Base-by-base conservation (phyloP, 2,888 invertebrate species). In the Cryptophagus acutangulus region DNA sequence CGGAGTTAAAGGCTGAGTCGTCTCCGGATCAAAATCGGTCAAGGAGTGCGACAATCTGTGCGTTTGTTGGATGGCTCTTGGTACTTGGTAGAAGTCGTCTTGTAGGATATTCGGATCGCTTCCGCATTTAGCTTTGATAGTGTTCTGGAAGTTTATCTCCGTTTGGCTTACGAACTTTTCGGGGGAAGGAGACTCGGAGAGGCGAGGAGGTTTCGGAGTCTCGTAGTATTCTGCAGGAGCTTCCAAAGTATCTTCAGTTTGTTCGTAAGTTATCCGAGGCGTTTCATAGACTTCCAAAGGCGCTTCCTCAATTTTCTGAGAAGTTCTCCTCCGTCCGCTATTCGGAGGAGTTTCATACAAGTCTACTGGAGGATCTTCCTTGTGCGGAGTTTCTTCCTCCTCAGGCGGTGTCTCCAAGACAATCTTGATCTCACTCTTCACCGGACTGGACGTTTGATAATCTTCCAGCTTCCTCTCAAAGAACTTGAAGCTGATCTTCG, bases 401-500 rank as follows among this genome's bases (percentile, higher is more conserved):
- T 54, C 49, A 25, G 56, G 52, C 13, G 38, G 40, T 17, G 50
- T n/a, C n/a, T n/a, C 44, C 15, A 65, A 30, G 17, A 58, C 50
- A n/a, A 68, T 65, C 42, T 58, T 59, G 3, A 67, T 47, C 44
- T 66, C 63, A 36, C 58, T 63, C 41, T 58, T 61, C 2, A 40
- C 41, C 15, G 17, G 34, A 17, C 6, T 6, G 5, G 20, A 9
- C 3, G 29, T 12, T 10, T 38, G n/a, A 17, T 15, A 29, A 2
- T 20, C 14, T n/a, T 38, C 41, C 24, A 4, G 12, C 14, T 33
- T 41, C 38, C 33, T 52, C 16, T 66, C 68, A 44, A 66, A 65
- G 55, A 69, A 70, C 34, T 65, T 65, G 44, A 71, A 71, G 43
- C 66, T 66, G 26, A 71, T 71, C 41, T 59, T 66, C 3, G 71